These are phyloP conservation scores for Apistogramma diplotaenia DNA, from an alignment of 2,113 vertebrate genomes.

Conservation along the genomic window DNA sequence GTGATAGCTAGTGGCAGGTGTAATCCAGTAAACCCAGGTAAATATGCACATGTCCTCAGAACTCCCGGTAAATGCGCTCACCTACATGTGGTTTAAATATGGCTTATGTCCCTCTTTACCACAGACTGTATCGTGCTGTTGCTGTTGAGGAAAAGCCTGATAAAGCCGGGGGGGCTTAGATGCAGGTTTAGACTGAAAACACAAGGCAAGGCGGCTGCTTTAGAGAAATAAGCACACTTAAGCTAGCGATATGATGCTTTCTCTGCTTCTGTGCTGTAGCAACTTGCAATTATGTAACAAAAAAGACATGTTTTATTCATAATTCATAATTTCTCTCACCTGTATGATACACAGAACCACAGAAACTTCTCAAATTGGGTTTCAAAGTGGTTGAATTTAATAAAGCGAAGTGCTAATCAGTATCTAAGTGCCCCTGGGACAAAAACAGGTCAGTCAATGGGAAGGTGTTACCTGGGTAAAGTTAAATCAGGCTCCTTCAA, in stretches of 20 bases:
- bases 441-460: no score
- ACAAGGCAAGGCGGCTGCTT: conserved; percentile 17
- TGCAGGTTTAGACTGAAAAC: conserved; percentile 24
- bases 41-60: background rate
- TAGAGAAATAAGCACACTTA: conserved; percentile 35
- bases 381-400: background rate
- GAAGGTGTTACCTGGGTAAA: no score
- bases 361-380: background rate
- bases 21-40: conserved; percentile 25
- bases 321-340: background rate
- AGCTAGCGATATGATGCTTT: background rate
- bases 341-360: background rate
- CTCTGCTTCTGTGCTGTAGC: background rate
- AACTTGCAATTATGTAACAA: conserved; percentile 9
- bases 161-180: conserved; percentile 42
- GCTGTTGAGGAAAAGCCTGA: conserved; percentile 29
- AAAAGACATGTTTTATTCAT: no score
- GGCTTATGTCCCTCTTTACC: conserved; percentile 22
- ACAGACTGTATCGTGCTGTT: conserved; percentile 11
- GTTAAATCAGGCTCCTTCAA: no score
- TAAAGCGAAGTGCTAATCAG: background rate
- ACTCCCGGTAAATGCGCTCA: background rate
- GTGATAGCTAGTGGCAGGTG: background rate
- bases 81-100: conserved; percentile 4
- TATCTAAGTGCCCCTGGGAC: no score